Evolutionary conservation across 2,888 invertebrate genomes (phyloP).

Genomic region (Micropterix aruncella): DNA sequence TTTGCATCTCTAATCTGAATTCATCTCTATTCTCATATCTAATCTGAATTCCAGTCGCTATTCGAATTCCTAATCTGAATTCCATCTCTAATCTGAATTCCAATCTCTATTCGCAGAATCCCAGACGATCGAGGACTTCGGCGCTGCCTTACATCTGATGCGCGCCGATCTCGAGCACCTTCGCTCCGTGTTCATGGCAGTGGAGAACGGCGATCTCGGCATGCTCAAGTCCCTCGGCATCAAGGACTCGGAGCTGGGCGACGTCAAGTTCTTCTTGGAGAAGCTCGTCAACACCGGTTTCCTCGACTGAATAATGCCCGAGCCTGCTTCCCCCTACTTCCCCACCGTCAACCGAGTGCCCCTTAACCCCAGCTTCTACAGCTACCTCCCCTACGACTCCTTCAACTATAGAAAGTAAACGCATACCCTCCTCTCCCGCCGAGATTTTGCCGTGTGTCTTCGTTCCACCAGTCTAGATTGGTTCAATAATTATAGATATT

Average conservation of each 20-base stretch:
- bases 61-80: no score
- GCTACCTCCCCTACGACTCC: constrained; percentile 46
- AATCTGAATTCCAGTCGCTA: no score
- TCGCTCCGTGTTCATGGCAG: constrained; percentile 89
- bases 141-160: constrained; percentile 73
- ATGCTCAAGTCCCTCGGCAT: constrained; percentile 90
- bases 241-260: constrained; percentile 88
- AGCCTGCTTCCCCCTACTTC: constrained; percentile 59
- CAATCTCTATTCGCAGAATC: constrained; percentile 50
- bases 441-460: no score
- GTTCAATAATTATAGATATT: no score
- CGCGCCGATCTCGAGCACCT: constrained; percentile 83
- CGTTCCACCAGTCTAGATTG: no score
- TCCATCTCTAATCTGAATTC: no score
- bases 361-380: constrained; percentile 59
- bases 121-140: constrained; percentile 90
- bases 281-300: constrained; percentile 92
- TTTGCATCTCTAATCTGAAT: no score
- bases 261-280: constrained; percentile 92
- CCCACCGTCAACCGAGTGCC: constrained; percentile 49
- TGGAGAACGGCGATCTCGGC: constrained; percentile 87
- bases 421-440: no score
- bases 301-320: constrained; percentile 75
- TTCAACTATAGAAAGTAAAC: constrained; percentile 29
- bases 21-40: no score